phyloP scores from a whole-genome alignment of 2,113 vertebrate species.

The Protobothrops flavoviridis region DNA sequence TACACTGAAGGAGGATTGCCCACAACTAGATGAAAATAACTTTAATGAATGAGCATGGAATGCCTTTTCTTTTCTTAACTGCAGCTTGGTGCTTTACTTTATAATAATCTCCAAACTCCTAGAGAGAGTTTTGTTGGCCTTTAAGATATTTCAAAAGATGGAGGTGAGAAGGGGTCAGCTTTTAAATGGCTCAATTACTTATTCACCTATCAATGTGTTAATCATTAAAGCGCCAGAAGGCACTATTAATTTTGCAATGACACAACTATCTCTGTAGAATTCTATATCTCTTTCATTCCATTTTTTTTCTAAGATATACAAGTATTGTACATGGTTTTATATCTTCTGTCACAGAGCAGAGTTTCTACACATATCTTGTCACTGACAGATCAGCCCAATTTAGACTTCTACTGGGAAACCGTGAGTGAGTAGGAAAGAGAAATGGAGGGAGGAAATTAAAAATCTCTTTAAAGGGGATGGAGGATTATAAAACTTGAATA shows the following conservation, averaged over 20 bases:
- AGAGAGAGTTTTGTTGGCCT: not conserved
- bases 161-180: not conserved
- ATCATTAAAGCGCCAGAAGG: not conserved
- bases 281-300: not conserved
- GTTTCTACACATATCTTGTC: not conserved
- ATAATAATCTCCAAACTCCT: not conserved
- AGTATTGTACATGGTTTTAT: not conserved
- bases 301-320: not conserved
- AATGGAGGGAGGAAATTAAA: not conserved
- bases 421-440: too few species aligned
- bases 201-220: not conserved
- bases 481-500: not conserved
- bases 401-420: too few species aligned
- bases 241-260: not conserved
- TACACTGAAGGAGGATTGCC: not conserved
- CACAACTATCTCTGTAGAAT: not conserved
- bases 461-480: not conserved
- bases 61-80: not conserved
- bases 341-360: not conserved
- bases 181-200: not conserved
- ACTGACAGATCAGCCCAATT: not conserved
- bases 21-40: not conserved
- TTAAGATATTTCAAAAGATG: not conserved
- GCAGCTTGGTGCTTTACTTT: not conserved
- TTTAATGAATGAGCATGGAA: not conserved